These are phyloP conservation scores for Nomada ruficornis DNA, from an alignment of 2,888 invertebrate genomes.

Conservation along the genomic window DNA sequence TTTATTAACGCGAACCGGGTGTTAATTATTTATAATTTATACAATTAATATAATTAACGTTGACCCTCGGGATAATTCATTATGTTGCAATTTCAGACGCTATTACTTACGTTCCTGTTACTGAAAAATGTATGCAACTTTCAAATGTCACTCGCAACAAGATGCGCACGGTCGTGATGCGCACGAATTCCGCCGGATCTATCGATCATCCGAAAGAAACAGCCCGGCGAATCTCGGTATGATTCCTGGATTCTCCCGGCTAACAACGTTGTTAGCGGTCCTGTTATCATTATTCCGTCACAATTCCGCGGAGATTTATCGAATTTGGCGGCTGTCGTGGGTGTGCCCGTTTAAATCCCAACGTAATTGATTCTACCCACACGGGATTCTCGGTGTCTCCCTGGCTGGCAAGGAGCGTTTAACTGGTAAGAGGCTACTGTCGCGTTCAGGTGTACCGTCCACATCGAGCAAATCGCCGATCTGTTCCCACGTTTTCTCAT, in stretches of 20 bases:
- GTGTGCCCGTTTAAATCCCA: conserved; percentile 67
- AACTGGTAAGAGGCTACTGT: conserved; percentile 15
- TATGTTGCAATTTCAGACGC: neutral
- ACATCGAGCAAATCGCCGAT: conserved; percentile 69
- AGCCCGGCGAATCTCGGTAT: conserved; percentile 10
- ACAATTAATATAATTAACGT: neutral
- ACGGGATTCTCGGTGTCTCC: conserved; percentile 38
- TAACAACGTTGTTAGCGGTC: conserved; percentile 65
- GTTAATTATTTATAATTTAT: neutral
- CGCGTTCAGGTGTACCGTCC: conserved; percentile 53
- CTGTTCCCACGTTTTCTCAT: conserved; percentile 72
- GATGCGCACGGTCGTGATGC: neutral
- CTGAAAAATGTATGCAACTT: too few species aligned
- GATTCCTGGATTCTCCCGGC: neutral
- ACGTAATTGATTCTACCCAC: conserved; percentile 74
- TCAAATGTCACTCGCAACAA: neutral
- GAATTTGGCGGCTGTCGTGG: conserved; percentile 58
- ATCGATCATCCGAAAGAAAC: conserved; percentile 46
- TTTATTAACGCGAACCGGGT: too few species aligned
- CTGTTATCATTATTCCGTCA: conserved; percentile 67
- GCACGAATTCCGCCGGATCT: conserved; percentile 30
- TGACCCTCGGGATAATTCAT: neutral
- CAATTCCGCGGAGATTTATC: conserved; percentile 63
- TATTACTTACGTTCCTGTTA: too few species aligned
- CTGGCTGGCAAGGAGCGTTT: conserved; percentile 15